These are phyloP conservation scores for Odocoileus hemionus DNA, from an alignment of 2,113 vertebrate genomes.

Conservation along the genomic window DNA sequence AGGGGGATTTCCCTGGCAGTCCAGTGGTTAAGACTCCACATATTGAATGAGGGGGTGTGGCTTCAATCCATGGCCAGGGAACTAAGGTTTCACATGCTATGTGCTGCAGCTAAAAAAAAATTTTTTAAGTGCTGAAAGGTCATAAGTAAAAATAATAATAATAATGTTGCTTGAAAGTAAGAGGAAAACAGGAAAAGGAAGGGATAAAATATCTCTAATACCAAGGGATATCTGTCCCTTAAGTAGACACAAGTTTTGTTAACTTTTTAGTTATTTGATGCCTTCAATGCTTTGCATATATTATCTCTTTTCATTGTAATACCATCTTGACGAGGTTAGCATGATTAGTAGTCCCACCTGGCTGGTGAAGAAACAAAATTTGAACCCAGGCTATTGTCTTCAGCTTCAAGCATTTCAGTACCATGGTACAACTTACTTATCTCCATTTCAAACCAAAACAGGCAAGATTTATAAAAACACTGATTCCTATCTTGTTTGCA, in stretches of 20 bases:
- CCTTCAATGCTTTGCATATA: not conserved
- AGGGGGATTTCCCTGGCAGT: not conserved
- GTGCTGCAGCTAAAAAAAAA: not conserved
- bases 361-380: not conserved
- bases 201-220: not conserved
- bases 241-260: not conserved
- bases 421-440: not conserved
- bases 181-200: not conserved
- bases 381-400: not conserved
- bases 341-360: not conserved
- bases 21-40: not conserved
- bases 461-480: not conserved
- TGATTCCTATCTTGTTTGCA: not conserved
- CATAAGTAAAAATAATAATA: not conserved
- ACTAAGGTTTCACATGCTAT: not conserved
- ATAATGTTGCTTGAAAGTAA: not conserved
- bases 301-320: not conserved
- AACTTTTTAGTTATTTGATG: not conserved
- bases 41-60: not conserved
- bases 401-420: not conserved
- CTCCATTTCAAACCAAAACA: not conserved
- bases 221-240: not conserved
- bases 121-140: not conserved
- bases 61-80: not conserved
- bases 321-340: not conserved